Percentiles rank a stretch among this genome's conserved stretches.
Evolutionary conservation across 2,797 vertebrate genomes (phyloP).

Genomic region (Hyperoplus immaculatus): DNA sequence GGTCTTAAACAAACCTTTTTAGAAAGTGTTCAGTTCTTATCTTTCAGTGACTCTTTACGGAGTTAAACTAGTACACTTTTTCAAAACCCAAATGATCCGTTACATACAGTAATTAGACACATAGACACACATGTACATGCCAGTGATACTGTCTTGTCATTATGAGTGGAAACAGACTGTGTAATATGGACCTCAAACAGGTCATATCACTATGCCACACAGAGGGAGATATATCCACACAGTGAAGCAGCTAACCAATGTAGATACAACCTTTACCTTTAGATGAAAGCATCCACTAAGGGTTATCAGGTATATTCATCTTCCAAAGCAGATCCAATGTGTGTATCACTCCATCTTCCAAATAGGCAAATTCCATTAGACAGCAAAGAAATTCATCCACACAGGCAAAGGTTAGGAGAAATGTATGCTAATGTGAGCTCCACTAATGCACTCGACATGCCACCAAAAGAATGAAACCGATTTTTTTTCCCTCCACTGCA

Average conservation of each 20-base stretch:
- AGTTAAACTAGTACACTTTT: background rate
- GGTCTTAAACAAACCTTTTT: background rate
- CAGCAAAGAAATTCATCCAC: conserved; percentile 35
- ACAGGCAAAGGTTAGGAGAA: conserved; percentile 73
- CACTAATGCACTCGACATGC: conserved; percentile 46
- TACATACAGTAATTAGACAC: background rate
- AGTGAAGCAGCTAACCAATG: conserved; percentile 20
- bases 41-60: background rate
- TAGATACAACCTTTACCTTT: conserved; percentile 44
- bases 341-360: conserved; percentile 40
- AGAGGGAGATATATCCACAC: background rate
- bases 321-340: conserved; percentile 23
- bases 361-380: conserved; percentile 57
- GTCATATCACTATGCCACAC: no score
- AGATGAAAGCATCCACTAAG: conserved; percentile 43
- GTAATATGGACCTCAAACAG: background rate
- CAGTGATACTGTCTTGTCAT: background rate
- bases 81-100: background rate
- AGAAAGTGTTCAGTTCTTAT: background rate
- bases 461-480: conserved; percentile 3
- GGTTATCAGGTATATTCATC: conserved; percentile 50
- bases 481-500: background rate
- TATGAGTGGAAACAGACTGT: background rate
- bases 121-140: background rate
- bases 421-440: conserved; percentile 68